Evolutionary conservation across 2,888 invertebrate species (phyloP).

Genomic region (Monochamus alternatus): DNA sequence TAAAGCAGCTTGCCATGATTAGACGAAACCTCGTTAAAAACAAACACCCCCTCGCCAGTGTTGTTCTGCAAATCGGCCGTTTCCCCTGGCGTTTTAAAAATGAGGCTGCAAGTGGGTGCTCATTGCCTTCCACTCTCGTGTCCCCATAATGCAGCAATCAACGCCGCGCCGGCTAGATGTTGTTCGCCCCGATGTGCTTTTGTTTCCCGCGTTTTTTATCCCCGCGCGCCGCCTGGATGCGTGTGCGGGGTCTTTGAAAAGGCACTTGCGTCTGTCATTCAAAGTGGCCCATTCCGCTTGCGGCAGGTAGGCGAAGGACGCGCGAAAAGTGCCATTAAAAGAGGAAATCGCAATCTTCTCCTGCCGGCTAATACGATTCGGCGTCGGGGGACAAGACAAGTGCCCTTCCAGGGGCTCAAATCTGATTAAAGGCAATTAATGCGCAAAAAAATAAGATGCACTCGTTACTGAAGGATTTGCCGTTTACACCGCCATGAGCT

Average conservation of each 20-base stretch:
- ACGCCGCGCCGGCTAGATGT: slow-evolving; percentile 65
- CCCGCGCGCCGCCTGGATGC: slow-evolving; percentile 63
- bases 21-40: slow-evolving; percentile 70
- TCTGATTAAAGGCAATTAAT: slow-evolving; percentile 40
- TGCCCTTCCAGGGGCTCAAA: slow-evolving; percentile 40
- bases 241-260: slow-evolving; percentile 66
- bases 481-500: not conserved
- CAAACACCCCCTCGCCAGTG: slow-evolving; percentile 69
- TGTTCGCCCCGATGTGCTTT: slow-evolving; percentile 64
- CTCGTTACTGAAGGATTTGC: slow-evolving; percentile 16
- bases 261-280: slow-evolving; percentile 67
- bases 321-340: slow-evolving; percentile 51
- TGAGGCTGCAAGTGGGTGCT: slow-evolving; percentile 66
- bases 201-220: slow-evolving; percentile 65
- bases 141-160: slow-evolving; percentile 67
- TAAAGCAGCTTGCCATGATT: slow-evolving; percentile 66
- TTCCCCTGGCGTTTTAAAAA: slow-evolving; percentile 63
- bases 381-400: slow-evolving; percentile 25
- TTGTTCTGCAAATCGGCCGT: slow-evolving; percentile 67
- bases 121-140: slow-evolving; percentile 54
- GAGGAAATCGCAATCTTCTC: slow-evolving; percentile 52
- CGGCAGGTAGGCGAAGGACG: slow-evolving; percentile 49
- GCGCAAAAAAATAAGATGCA: slow-evolving; percentile 21
- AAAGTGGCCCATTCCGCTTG: slow-evolving; percentile 59
- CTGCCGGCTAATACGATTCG: slow-evolving; percentile 50